Conservation (phyloP, 2,888 invertebrate species). For the Beris morrisii region DNA sequence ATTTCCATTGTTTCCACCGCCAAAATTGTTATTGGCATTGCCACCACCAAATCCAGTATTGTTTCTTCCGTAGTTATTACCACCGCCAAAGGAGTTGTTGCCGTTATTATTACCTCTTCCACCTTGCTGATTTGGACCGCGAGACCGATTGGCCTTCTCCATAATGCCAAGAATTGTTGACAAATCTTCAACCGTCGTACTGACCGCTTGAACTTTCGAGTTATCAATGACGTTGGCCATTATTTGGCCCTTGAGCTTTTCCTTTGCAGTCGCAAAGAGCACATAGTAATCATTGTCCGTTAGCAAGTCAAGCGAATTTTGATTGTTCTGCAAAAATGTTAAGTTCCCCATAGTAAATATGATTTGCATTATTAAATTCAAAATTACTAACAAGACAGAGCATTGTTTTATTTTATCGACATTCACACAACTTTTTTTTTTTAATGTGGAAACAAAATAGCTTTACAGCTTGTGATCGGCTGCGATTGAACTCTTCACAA, state of each 20-base stretch:
- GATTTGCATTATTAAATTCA: slow-evolving; percentile 8
- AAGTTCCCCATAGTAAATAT: neutral
- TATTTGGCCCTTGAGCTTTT: slow-evolving; percentile 38
- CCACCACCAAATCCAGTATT: neutral
- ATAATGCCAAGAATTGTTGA: slow-evolving; percentile 31
- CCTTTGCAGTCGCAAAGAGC: slow-evolving; percentile 37
- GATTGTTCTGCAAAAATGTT: slow-evolving; percentile 35
- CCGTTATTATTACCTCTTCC: slow-evolving; percentile 6
- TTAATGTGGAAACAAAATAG: neutral
- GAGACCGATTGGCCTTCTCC: too few species aligned
- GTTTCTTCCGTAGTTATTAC: slow-evolving; percentile 13
- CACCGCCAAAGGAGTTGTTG: slow-evolving; percentile 11
- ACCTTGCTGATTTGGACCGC: too few species aligned
- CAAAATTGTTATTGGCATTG: neutral
- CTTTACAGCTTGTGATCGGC: neutral
- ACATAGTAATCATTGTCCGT: slow-evolving; percentile 36
- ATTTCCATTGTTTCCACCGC: slow-evolving; percentile 1
- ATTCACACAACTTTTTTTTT: neutral
- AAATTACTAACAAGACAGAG: slow-evolving; percentile 6
- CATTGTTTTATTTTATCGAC: slow-evolving; percentile 14
- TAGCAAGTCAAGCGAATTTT: slow-evolving; percentile 36
- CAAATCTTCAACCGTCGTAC: slow-evolving; percentile 31
- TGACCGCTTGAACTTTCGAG: slow-evolving; percentile 31
- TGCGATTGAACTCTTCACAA: neutral
- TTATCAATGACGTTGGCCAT: slow-evolving; percentile 24